Base-by-base conservation (phyloP, 2,888 invertebrate species). In the Yponomeuta evonymella region DNA sequence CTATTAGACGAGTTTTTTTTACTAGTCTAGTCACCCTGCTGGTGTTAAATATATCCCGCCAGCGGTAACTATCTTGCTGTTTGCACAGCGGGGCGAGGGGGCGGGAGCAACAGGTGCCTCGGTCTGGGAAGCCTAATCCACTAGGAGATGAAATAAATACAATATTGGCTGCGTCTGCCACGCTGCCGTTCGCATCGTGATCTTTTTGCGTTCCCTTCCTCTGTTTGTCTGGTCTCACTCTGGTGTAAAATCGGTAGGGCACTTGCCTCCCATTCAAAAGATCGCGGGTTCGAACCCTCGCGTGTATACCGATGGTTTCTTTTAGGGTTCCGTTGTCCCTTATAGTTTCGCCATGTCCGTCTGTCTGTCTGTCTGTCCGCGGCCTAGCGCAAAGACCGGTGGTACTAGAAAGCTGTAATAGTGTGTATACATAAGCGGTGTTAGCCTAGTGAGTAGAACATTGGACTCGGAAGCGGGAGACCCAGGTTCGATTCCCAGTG, bases 101-200 rank as follows among this genome's bases (percentile, higher is more conserved):
- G 74, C 73, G 77, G 74, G 72, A 80, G 83, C 86, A 90, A 89
- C 89, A 90, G 90, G 90, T 90, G 90, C 86, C 81, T 77, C 79
- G 77, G 80, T 84, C 78, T 81, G 77, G 80, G 81, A 79, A 76
- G 84, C 82, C 88, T 89, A 89, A 90, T 90, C 88, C 85, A 79
- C 73, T 74, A 80, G 75, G 82, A 87, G 85, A 88, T 87, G 87
- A 87, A 90, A 90, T 89, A 90, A 88, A 88, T 86, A 87, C 85
- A 84, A 83, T 83, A 83, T 84, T 58, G 51, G 51, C 51, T 58
- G 51, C 51, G 15, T 58, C 51, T 58, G 51, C 51, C 51, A 15
- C 15, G 51, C 51, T 8, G 51, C 51, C 51, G 69, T 23, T 23
- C 12, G 10, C 29, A 29, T 12, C 48, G n/a, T 36, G 67, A 48